Conservation (phyloP, 2,113 vertebrate species). For the Neotragus moschatus region DNA sequence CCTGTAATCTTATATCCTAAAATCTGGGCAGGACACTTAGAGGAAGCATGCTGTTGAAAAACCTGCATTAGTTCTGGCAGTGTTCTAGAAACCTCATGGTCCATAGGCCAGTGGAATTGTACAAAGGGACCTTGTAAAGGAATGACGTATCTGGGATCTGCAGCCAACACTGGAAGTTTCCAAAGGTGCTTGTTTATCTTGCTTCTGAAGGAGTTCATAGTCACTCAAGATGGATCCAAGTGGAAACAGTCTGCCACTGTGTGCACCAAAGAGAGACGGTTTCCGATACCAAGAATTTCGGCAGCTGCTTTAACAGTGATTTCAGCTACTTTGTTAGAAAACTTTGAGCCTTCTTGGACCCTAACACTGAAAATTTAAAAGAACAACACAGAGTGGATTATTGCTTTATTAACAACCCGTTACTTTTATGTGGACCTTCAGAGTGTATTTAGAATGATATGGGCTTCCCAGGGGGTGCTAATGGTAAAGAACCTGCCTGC, state of each 20-base stretch:
- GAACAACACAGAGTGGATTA: not conserved
- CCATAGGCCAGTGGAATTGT: not conserved
- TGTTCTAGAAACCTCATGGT: not conserved
- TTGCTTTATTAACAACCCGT: not conserved
- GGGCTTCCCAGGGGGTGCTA: not conserved
- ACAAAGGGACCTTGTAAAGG: not conserved
- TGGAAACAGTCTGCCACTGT: not conserved
- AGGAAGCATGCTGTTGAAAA: constrained; percentile 2
- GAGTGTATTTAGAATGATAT: not conserved
- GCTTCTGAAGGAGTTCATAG: not conserved
- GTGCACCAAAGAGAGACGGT: not conserved
- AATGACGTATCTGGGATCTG: not conserved
- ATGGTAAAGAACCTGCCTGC: not conserved
- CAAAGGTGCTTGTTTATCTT: not conserved
- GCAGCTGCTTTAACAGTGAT: not conserved
- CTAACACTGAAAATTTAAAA: not conserved
- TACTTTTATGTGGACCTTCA: not conserved
- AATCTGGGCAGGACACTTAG: not conserved
- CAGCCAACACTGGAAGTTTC: not conserved
- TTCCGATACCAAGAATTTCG: not conserved
- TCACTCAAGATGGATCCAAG: not conserved
- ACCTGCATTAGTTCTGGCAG: not conserved
- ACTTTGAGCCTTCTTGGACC: not conserved
- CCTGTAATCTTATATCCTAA: not conserved
- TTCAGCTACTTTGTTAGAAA: not conserved